Evolutionary conservation across 2,888 invertebrate genomes (phyloP).

Genomic region (Ophion slaviceki): DNA sequence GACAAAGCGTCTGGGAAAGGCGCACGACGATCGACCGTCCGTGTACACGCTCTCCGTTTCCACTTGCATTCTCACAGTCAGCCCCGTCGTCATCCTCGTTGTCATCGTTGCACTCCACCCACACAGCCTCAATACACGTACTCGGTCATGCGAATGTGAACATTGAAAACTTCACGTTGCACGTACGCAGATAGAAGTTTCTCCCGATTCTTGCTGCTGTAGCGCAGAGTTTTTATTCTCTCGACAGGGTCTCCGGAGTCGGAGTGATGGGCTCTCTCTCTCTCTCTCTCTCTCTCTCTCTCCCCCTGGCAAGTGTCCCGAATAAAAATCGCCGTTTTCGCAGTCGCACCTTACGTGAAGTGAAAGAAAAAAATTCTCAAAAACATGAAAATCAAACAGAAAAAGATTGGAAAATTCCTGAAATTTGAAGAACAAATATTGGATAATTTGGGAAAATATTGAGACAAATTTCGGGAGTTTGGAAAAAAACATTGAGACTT

Average conservation of each 20-base stretch:
- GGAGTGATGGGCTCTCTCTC: constrained; percentile 13
- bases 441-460: too few species aligned
- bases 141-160: neutral
- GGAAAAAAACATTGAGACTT: too few species aligned
- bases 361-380: constrained; percentile 40
- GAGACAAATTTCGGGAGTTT: too few species aligned
- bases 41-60: constrained; percentile 32
- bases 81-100: constrained; percentile 10
- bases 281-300: constrained; percentile 38
- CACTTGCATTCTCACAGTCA: constrained; percentile 17
- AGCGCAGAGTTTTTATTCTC: neutral
- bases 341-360: constrained; percentile 74
- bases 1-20: constrained; percentile 8
- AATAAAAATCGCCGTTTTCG: constrained; percentile 75
- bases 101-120: constrained; percentile 6
- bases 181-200: constrained; percentile 25
- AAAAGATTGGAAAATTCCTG: neutral
- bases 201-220: constrained; percentile 26
- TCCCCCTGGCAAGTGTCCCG: constrained; percentile 65
- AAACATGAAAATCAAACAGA: neutral
- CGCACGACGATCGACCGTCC: neutral
- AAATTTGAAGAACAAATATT: too few species aligned
- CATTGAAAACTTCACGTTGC: constrained; percentile 4
- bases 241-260: neutral
- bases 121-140: neutral